phyloP scores from a whole-genome alignment of 2,888 invertebrate genomes.

The Scaptomyza flava region DNA sequence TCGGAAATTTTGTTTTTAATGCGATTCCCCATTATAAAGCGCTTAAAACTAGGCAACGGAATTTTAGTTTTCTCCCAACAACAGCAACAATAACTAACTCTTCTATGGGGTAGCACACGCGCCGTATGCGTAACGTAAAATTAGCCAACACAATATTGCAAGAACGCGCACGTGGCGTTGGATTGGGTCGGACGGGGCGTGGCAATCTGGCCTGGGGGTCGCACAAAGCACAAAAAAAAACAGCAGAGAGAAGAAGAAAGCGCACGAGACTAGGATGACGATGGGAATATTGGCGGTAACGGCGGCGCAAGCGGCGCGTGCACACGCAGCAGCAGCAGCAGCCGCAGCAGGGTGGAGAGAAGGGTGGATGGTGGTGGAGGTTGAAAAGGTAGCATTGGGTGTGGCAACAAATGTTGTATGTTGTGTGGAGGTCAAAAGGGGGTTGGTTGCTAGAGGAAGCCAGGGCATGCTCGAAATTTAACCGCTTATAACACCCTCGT shows the following conservation, averaged over 20 bases:
- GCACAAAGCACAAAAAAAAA: conserved; percentile 65
- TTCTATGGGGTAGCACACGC: conserved; percentile 12
- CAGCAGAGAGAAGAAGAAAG: conserved; percentile 1
- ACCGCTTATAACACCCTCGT: conserved; percentile 77
- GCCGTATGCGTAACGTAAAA: conserved; percentile 72
- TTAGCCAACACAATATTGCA: conserved; percentile 57
- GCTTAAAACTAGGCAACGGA: conserved; percentile 71
- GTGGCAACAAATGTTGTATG: neutral
- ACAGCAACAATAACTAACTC: conserved; percentile 15
- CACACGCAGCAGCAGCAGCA: conserved; percentile 16
- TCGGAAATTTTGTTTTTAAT: conserved; percentile 7
- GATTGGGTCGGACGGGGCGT: conserved; percentile 14
- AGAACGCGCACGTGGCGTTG: conserved; percentile 41
- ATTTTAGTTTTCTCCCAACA: conserved; percentile 47
- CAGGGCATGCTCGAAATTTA: conserved; percentile 62
- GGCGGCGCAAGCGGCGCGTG: conserved; percentile 46
- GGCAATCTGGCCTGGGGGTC: conserved; percentile 60
- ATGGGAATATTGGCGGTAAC: conserved; percentile 58
- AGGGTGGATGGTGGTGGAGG: conserved; percentile 1
- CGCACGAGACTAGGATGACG: conserved; percentile 12
- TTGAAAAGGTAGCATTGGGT: conserved; percentile 27
- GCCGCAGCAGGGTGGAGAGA: too few relatives aligned
- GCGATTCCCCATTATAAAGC: conserved; percentile 40
- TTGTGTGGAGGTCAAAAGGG: neutral
- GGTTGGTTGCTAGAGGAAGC: conserved; percentile 12